Evolutionary conservation across 2,797 vertebrate genomes (phyloP), one percentile per base, ranked within the genome.

Genomic region (Dipus sagitta): DNA sequence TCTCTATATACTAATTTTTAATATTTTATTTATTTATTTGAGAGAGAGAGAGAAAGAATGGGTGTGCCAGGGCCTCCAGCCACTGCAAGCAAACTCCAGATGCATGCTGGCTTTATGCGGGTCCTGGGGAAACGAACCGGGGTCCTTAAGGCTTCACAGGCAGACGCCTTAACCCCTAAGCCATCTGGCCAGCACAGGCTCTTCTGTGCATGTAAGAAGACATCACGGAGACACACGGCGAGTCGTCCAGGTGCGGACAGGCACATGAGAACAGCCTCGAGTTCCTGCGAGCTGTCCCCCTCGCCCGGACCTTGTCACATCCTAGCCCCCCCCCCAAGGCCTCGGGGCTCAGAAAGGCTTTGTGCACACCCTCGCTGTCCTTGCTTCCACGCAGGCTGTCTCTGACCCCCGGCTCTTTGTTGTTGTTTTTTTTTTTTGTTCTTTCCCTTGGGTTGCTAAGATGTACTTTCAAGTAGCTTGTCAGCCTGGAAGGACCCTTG

Each of bases 401-500:
- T 64, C 62, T 26, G 14, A 4, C 3, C 67, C 58, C 81, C 32
- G 13, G 14, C 24, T 28, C 13, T n/a, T 23, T 34, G 65, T 47
- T 64, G 47, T 42, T 21, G 75, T 24, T n/a, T 38, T 38, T 38
- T 38, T n/a, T n/a, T n/a, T n/a, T n/a, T n/a, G n/a, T n/a, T 87
- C 77, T 91, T 82, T 92, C 21, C 34, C 86, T 54, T 38, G 3
- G 47, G 21, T 74, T 87, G 7, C 75, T 90, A 42, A 67, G 68
- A 85, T 62, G 21, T 32, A 9, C 87, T 82, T 93, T 86, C 84
- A 88, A 91, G 62, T 65, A 80, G 42, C 30, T 86, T 81, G 28
- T 86, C 60, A 62, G 90, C 70, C 67, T 26, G n/a, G 21, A 88
- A 11, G 15, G 77, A 13, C 23, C 86, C n/a, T 77, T 88, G 14